phyloP scores from a whole-genome alignment of 2,797 vertebrate genomes.

The Acomys russatus region DNA sequence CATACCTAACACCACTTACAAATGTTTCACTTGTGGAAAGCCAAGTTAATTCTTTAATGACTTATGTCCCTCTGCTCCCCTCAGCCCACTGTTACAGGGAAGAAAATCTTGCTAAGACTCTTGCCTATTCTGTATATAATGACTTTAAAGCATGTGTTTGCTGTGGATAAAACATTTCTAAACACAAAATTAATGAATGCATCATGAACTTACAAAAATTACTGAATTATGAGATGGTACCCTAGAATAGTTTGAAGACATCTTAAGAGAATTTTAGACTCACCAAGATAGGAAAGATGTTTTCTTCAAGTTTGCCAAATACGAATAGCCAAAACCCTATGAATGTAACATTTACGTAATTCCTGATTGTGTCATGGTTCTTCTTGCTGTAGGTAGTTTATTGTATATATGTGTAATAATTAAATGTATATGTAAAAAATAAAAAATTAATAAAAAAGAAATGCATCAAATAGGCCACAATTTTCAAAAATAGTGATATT shows the following conservation, averaged over 20 bases:
- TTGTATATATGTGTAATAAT: no score
- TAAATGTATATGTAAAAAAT: no score
- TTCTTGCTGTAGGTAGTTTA: no score
- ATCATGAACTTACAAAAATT: slow-evolving; percentile 34
- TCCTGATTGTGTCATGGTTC: no score
- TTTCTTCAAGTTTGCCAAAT: no score
- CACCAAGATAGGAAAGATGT: no score
- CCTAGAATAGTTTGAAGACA: background rate
- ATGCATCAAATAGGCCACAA: no score
- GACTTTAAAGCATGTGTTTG: slow-evolving; percentile 19
- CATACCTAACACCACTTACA: slow-evolving; percentile 1
- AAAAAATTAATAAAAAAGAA: no score
- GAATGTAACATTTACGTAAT: no score
- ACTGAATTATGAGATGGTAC: background rate
- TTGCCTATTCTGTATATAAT: slow-evolving; percentile 18
- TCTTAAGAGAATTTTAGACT: background rate
- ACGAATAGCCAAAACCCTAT: no score
- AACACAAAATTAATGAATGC: slow-evolving; percentile 21
- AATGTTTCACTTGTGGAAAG: slow-evolving; percentile 30
- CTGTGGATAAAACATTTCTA: slow-evolving; percentile 18
- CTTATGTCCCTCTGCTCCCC: background rate
- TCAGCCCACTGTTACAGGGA: background rate
- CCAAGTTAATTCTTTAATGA: background rate
- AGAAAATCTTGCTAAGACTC: background rate
- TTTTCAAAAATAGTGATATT: background rate